Base-by-base conservation (phyloP, 2,797 vertebrate genomes). In the Neostethus bicornis region DNA sequence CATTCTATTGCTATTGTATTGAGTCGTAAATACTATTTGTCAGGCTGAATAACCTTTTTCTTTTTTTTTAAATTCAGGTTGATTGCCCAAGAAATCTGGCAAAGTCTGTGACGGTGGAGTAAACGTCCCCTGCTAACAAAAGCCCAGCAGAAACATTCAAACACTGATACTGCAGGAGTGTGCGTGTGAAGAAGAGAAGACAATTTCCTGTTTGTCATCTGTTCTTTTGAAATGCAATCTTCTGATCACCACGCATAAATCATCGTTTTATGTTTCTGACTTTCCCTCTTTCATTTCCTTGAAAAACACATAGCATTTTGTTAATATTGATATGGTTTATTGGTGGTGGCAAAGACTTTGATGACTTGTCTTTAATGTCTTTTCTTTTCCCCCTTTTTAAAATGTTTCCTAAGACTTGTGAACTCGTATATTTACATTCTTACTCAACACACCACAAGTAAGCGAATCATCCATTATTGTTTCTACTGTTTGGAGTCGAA, bases 11-110 rank as follows among this genome's bases (percentile, higher is more conserved):
- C n/a, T n/a, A n/a, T n/a, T n/a, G n/a, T n/a, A n/a, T n/a, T n/a
- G n/a, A n/a, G n/a, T n/a, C n/a, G n/a, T n/a, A n/a, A n/a, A n/a
- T n/a, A n/a, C 28, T 13, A 16, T 51, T 59, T 48, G 19, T 57
- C 37, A 21, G 48, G 4, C 34, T 46, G 46, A 74, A 14, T 44
- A 1, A 34, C 16, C 14, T 19, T 29, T 55, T 70, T 17, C 20
- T 28, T 50, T 65, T 20, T 73, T 1, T 69, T 71, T 77, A 43
- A 66, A 73, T 76, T 25, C 84, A 99, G 97, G 97, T 99, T 89
- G 97, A 99, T 91, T 99, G 95, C 58, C 97, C 97, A 73, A 94
- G 97, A 90, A 99, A 99, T 89, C 90, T 99, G 90, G 97, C 97
- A 85, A 99, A 98, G 90, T 97, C 96, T 2, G 97, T 99, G 77